Base-by-base conservation (phyloP, 2,113 vertebrate genomes). In the Brachyistius frenatus region DNA sequence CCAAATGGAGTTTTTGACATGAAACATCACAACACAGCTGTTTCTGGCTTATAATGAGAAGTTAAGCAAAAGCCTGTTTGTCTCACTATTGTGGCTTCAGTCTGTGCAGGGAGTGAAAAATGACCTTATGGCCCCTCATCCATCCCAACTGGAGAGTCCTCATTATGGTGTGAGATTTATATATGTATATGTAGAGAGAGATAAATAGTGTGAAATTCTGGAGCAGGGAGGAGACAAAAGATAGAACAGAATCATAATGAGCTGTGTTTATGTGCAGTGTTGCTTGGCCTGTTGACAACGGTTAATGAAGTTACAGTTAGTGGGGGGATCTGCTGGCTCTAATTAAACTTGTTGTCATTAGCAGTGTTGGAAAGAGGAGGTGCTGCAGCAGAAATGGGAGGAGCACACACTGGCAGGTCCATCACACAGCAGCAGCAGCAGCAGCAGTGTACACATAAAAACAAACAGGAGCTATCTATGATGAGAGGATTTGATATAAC, bases 321-420 rank as follows among this genome's bases (percentile, higher is more conserved):
- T 81, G 62, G 83, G 86, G 83, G 88, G 81, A 88, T 89, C 82
- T 93, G 88, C 86, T 90, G 91, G 88, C 91, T 87, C 89, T 95
- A 94, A 96, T 97, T 96, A 96, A 95, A 95, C 86, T 84, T 92
- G 92, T 89, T 95, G 95, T 96, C 93, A 95, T 96, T 95, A 96
- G 93, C 94, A 93, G 92, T 90, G 95, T 92, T 93, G 90, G 87
- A 63, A 93, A 93, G 92, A 94, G 86, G 83, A 91, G 71, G 89
- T 31, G 83, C 85, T 91, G 90, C 69, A 82, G 83, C 86, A 54
- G 2, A 7, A 74, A 85, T 63, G 87, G 69, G 78, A 77, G 87
- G 86, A 78, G 83, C 83, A 80, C 83, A 84, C 66, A 61, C 77
- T 50, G 56, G 76, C 82, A 78, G 76, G 83, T 86, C 72, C 79